Evolutionary conservation across 2,888 invertebrate genomes (phyloP).

Genomic region (Hetaerina titia): DNA sequence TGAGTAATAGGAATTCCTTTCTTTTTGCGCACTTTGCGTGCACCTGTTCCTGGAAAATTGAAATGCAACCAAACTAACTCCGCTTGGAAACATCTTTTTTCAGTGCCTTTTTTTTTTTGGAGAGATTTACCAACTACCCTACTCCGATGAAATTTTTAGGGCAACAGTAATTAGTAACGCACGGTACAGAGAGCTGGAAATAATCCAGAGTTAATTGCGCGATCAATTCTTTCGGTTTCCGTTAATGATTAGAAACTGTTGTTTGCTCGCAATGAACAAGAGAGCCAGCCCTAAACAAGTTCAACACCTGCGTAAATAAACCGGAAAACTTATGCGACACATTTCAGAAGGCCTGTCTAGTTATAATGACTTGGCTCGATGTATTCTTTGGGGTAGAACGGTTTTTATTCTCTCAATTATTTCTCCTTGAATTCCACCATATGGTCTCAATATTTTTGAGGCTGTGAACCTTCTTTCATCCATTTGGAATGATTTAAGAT

Average conservation of each 20-base stretch:
- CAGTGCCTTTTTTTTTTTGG: neutral
- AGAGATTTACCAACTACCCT: conserved; percentile 1
- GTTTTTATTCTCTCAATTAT: neutral
- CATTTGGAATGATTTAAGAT: too few relatives aligned
- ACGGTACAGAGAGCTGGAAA: neutral
- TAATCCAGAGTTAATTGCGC: neutral
- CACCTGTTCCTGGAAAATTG: conserved; percentile 4
- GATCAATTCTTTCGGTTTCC: neutral
- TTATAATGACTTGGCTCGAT: neutral
- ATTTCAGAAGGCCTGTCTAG: neutral
- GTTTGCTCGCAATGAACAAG: neutral
- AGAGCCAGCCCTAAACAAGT: neutral
- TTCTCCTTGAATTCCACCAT: neutral
- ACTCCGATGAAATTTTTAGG: conserved; percentile 15
- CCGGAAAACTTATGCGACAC: neutral
- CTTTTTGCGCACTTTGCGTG: neutral
- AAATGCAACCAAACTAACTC: neutral
- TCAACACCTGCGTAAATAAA: neutral
- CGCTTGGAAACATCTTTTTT: neutral
- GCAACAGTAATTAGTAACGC: conserved; percentile 12
- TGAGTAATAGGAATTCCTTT: neutral
- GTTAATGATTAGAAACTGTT: neutral
- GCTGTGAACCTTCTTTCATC: too few relatives aligned
- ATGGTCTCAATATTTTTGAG: neutral
- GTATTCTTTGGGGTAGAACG: neutral